Base-by-base conservation (phyloP, 2,888 invertebrate genomes). In the Pollenia angustigena region DNA sequence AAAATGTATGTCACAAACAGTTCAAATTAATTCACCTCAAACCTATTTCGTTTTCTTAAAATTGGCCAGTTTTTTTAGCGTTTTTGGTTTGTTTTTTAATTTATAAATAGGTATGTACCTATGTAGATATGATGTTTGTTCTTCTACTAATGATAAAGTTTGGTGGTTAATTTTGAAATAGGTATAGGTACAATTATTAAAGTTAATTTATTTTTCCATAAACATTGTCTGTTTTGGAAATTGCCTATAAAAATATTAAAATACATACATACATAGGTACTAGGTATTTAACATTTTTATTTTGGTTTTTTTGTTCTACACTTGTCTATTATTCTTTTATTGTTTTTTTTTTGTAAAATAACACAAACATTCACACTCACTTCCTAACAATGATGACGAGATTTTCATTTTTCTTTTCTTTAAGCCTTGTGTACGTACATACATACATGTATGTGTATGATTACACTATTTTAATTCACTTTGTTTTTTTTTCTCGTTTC, bases 341-440 rank as follows among this genome's bases (percentile, higher is more conserved):
- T 32, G 23, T 52, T 75, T 18, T 68, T 18, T 68, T 74, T 46
- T 44, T 78, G 32, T 79, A 44, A 50, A 68, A 23, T 16, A 52
- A 44, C 16, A 54, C 18, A 23, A 23, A 50, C 44, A 58, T 58
- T 4, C 40, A 58, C 81, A 60, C 78, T 79, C 58, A 64, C 74
- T 81, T 48, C 10, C 62, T 84, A 78, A 83, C 56, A 66, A 81
- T 56, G 83, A 83, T 83, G 83, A 84, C 79, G 79, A 84, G 84
- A 78, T 84, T 72, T 84, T 84, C 78, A 79, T 52, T 79, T 84
- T 84, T 72, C 58, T 76, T 82, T 84, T 72, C 64, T 68, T 81
- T 64, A 76, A 76, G 81, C 81, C 54, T 81, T 64, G 64, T 74
- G 54, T 64, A 58, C 4, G 46, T 23, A 52, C 18, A 72, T 11